Evolutionary conservation across 2,113 vertebrate genomes (phyloP), one percentile per base, ranked within the genome.

Genomic region (Cynopterus brachyotis): DNA sequence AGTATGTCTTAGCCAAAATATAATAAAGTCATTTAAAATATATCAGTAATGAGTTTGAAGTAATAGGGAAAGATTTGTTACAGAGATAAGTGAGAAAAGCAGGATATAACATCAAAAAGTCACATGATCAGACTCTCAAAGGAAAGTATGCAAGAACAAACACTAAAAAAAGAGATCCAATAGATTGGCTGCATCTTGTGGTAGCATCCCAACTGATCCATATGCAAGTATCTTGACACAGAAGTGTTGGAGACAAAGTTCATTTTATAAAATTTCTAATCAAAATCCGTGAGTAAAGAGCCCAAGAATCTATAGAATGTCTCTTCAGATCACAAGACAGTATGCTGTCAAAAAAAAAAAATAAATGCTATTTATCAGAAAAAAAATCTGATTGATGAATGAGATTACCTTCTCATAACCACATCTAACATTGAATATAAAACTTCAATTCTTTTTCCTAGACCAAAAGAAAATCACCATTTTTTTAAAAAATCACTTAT

Each of bases 211-310:
- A 87, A 81, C n/a, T 76, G 30, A 42, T 28, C 78, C 35, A 89
- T 55, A 92, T 69, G 64, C 47, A 70, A 89, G 42, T 86, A 83
- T 83, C 60, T 69, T 78, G n/a, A 83, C 30, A 82, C 1, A 69
- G 28, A 89, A 55, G 26, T 89, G 20, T 5, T 32, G 4, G 12
- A 84, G 45, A 76, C 37, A 82, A 88, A 73, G 45, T 13, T 92
- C 53, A 69, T 40, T 78, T 60, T 42, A 76, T 67, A 89, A 64
- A 47, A 90, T 57, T 53, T n/a, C 42, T 94, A 10, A 59, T 76
- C 24, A 82, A 81, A 96, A 82, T 82, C 32, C 82, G 37, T 62
- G 15, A 70, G 55, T 64, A 89, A 92, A 75, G 84, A 50, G n/a
- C 19, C 53, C 37, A 84, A 79, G 20, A 73, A 59, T 75, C 60